Percentiles rank a stretch among this genome's conserved stretches.
phyloP scores from a whole-genome alignment of 2,113 vertebrate species.

The Psittacara wagleri region DNA sequence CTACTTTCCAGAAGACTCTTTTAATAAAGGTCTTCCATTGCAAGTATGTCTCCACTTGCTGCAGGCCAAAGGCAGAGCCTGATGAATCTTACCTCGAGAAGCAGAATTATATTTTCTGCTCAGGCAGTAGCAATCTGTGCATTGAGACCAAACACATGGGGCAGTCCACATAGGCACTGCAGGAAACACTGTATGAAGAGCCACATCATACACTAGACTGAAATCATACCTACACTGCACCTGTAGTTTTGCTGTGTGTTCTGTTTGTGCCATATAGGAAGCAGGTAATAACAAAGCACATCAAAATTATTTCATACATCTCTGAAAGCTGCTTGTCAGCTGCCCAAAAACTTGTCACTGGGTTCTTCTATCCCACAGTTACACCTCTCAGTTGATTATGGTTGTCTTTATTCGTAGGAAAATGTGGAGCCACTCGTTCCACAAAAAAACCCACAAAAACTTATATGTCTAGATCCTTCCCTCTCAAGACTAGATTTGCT shows the following conservation, averaged over 20 bases:
- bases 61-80: background rate
- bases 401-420: background rate
- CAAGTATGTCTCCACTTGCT: background rate
- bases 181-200: background rate
- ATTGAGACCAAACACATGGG: background rate
- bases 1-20: background rate
- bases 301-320: background rate
- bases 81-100: background rate
- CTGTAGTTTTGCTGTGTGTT: background rate
- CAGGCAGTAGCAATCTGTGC: background rate
- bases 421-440: background rate
- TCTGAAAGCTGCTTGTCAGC: background rate
- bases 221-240: rapidly evolving
- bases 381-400: background rate
- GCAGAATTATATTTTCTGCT: background rate
- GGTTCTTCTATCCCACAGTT: background rate
- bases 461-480: background rate
- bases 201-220: background rate
- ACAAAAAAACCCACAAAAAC: background rate
- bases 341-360: background rate
- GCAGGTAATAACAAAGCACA: background rate
- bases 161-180: background rate
- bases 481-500: background rate
- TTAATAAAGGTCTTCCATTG: background rate
- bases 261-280: background rate